Evolutionary conservation across 2,888 invertebrate species (phyloP).

Genomic region (Ceratothoa steindachneri): DNA sequence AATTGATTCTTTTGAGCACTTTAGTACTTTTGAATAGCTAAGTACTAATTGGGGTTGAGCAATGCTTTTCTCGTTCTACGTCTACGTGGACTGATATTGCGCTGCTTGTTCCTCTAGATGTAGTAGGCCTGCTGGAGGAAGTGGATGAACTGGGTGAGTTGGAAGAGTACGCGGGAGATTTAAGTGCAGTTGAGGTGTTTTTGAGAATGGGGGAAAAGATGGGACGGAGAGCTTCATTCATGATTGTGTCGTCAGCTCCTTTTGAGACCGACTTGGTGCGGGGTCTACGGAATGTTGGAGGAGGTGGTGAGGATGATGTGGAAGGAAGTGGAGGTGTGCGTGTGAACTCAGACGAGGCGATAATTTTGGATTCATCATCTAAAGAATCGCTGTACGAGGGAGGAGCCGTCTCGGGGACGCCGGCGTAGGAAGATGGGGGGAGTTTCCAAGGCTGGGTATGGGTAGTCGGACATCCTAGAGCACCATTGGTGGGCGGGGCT

Average conservation of each 20-base stretch:
- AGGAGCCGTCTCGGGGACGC: not conserved
- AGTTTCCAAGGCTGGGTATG: no score
- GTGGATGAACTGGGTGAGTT: not conserved
- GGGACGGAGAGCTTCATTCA: slow-evolving; percentile 8
- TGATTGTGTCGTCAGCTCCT: slow-evolving; percentile 9
- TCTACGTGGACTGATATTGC: not conserved
- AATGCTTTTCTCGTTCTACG: not conserved
- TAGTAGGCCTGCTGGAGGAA: not conserved
- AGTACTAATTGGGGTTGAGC: not conserved
- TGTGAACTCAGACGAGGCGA: not conserved
- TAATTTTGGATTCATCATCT: not conserved
- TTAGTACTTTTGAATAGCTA: no score
- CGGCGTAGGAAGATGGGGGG: not conserved
- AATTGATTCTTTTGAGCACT: no score
- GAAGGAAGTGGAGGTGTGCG: not conserved
- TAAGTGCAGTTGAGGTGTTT: no score
- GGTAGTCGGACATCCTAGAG: no score
- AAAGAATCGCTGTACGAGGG: slow-evolving; percentile 10
- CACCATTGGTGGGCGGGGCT: no score
- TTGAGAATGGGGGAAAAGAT: slow-evolving; percentile 13
- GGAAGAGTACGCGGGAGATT: no score
- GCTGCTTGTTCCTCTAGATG: not conserved
- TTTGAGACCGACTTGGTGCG: not conserved
- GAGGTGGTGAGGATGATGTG: not conserved
- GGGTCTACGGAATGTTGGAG: not conserved